Conservation (phyloP, 2,888 invertebrate genomes). For the Schrankia costaestrigalis region DNA sequence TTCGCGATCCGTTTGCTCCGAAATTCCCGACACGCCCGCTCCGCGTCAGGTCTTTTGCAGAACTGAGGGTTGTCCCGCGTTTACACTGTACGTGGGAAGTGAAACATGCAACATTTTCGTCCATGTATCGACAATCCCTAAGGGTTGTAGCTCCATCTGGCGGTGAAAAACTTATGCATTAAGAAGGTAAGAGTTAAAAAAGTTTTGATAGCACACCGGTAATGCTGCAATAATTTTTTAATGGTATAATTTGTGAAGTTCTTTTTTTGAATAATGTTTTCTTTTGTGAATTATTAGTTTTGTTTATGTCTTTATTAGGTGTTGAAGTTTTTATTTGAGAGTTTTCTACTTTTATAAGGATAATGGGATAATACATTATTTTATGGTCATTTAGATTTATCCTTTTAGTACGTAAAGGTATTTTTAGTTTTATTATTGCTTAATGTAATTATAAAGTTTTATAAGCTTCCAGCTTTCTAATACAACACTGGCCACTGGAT, state of each 20-base stretch:
- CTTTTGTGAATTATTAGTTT: slow-evolving; percentile 4
- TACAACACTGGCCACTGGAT: too few species aligned
- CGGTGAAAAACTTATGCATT: slow-evolving; percentile 44
- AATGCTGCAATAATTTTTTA: slow-evolving; percentile 24
- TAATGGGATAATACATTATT: too few species aligned
- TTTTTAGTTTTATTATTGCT: too few species aligned
- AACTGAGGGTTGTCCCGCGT: too few species aligned
- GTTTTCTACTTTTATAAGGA: too few species aligned
- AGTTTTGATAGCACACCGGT: slow-evolving; percentile 33
- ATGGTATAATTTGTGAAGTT: slow-evolving; percentile 25
- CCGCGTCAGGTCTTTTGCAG: slow-evolving; percentile 9
- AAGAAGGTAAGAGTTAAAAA: slow-evolving; percentile 35
- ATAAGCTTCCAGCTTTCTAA: too few species aligned
- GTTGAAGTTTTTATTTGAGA: too few species aligned
- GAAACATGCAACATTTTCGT: slow-evolving; percentile 16
- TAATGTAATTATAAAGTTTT: too few species aligned
- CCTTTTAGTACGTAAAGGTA: too few species aligned
- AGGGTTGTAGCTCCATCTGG: slow-evolving; percentile 44
- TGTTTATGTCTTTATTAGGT: neutral
- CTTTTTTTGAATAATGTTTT: slow-evolving; percentile 7
- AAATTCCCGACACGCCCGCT: slow-evolving; percentile 21
- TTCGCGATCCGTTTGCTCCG: slow-evolving; percentile 17
- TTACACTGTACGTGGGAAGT: neutral
- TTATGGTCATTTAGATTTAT: too few species aligned
- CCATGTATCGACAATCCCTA: slow-evolving; percentile 32